Percentiles rank a stretch among this genome's conserved stretches.
phyloP scores from a whole-genome alignment of 2,888 invertebrate genomes.

The Abscondita cerata region DNA sequence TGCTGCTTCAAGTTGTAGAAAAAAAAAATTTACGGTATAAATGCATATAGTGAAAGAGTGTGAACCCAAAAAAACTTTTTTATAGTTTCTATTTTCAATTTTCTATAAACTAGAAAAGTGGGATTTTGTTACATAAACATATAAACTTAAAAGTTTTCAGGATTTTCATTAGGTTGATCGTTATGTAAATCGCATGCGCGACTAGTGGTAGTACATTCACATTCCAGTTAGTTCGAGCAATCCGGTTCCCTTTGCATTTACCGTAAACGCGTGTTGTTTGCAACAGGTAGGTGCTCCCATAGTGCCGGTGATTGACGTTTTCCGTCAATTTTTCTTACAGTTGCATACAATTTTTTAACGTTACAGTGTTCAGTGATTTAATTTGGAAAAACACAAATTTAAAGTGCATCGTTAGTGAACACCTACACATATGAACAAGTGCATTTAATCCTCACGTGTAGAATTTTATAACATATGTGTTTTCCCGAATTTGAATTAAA shows the following conservation, averaged over 20 bases:
- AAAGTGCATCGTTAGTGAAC: not conserved
- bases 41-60: no score
- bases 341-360: not conserved
- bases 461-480: constrained; percentile 28
- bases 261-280: constrained; percentile 25
- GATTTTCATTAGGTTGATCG: not conserved
- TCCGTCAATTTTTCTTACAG: not conserved
- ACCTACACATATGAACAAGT: not conserved
- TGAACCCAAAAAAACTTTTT: no score
- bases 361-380: constrained; percentile 9
- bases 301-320: constrained; percentile 26
- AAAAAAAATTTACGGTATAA: no score
- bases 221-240: constrained; percentile 21
- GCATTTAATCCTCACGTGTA: constrained; percentile 17
- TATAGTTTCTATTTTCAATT: no score
- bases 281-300: constrained; percentile 31
- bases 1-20: no score
- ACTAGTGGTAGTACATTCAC: constrained; percentile 29
- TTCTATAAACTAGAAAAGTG: no score
- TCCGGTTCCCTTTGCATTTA: constrained; percentile 28
- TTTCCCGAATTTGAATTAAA: not conserved
- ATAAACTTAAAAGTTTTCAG: not conserved
- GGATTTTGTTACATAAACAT: no score
- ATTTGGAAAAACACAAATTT: constrained; percentile 4
- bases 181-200: constrained; percentile 18